Evolutionary conservation across 2,888 invertebrate species (phyloP).

Genomic region (Drosophila mulleri): DNA sequence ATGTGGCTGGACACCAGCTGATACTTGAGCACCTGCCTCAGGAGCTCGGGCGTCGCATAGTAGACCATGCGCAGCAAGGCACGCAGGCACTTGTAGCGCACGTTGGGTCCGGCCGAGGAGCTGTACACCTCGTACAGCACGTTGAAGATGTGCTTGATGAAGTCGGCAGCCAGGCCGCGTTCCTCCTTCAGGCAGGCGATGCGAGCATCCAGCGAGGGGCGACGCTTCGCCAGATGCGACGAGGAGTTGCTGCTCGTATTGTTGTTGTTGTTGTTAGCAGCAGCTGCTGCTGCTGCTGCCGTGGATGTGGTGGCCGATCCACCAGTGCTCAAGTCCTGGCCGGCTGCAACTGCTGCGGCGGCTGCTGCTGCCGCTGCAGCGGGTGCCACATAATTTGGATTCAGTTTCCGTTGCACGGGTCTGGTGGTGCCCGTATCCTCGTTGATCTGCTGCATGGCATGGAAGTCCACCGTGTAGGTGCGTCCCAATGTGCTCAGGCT

Average conservation of each 20-base stretch:
- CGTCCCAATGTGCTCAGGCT: constrained; percentile 96
- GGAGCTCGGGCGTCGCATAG: constrained; percentile 94
- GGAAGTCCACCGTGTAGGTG: constrained; percentile 98
- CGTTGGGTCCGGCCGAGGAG: constrained; percentile 98
- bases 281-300: constrained; percentile 43
- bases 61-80: constrained; percentile 98
- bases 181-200: constrained; percentile 90
- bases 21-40: constrained; percentile 90
- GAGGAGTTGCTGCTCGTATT: constrained; percentile 6
- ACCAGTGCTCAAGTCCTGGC: constrained; percentile 59
- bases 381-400: constrained; percentile 87
- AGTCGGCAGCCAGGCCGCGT: constrained; percentile 89
- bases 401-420: constrained; percentile 93
- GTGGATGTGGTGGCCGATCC: constrained; percentile 50
- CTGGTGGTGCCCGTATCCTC: constrained; percentile 98
- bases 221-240: constrained; percentile 63
- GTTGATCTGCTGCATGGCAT: constrained; percentile 99
- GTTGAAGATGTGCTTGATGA: constrained; percentile 93
- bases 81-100: constrained; percentile 97
- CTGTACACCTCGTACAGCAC: constrained; percentile 99
- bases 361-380: constrained; percentile 48
- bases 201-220: constrained; percentile 87
- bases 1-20: constrained; percentile 97
- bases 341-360: constrained; percentile 55
- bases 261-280: constrained; percentile 30